Base-by-base conservation (phyloP, 1,140 invertebrate species). In the Conus ventricosus region DNA sequence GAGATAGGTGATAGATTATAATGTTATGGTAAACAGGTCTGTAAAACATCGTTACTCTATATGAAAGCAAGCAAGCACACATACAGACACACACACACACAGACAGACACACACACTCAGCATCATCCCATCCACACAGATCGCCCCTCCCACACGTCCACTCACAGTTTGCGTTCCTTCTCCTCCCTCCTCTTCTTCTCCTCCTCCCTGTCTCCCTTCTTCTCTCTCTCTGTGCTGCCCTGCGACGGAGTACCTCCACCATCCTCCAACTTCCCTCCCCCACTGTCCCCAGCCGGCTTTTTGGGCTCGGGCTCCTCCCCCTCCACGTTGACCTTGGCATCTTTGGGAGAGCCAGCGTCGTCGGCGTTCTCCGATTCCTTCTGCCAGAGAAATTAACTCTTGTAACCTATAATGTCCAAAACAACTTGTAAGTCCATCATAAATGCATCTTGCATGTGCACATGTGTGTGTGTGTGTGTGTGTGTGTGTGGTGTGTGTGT, bases 171-270 rank as follows among this genome's bases (percentile, higher is more conserved):
- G 17, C 84, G 78, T 51, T 95, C 92, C 85, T 95, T 95, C 91
- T 96, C 96, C 95, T 95, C 90, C 88, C 89, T 90, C 88, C 39
- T 88, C 85, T 88, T 90, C 88, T 67, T 92, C 93, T 88, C 85
- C 94, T 87, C 95, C 93, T 84, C 94, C 94, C 71, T 96, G 94
- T 91, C 63, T 53, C 85, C 71, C 27, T 84, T 89, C 84, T 84
- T 89, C 17, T 88, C 76, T 60, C 89, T 76, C 81, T 88, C 91
- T 80, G 87, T 87, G 39, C 13, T 39, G 17, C 13, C 27, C 51
- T 27, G 81, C 6, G 51, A 54, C 10, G 81, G 53, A 53, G 81
- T 55, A 53, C 11, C 10, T 11, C 8, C n/a, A 20, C 67, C 39
- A 6, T 71, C 84, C 76, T 63, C 84, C 63, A 55, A 55, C 83